These are phyloP conservation scores for Notodonta dromedarius DNA, from an alignment of 2,888 invertebrate species.

Conservation along the genomic window DNA sequence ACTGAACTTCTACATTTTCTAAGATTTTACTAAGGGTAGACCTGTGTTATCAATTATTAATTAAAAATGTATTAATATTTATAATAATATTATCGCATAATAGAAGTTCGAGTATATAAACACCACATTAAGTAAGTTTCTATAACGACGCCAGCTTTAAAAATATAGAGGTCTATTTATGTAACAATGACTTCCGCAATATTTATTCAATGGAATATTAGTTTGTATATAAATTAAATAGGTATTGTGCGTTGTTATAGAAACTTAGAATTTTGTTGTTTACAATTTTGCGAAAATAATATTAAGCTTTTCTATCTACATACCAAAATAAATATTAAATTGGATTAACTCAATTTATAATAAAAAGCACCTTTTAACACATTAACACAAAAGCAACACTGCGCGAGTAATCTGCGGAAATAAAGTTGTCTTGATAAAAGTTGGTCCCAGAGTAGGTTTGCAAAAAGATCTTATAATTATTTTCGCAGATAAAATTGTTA, in stretches of 20 bases:
- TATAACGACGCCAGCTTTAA: conserved; percentile 43
- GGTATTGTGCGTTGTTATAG: conserved; percentile 45
- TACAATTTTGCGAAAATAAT: conserved; percentile 26
- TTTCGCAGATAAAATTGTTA: conserved; percentile 52
- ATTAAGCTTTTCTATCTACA: conserved; percentile 40
- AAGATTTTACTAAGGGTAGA: background rate
- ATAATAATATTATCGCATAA: background rate
- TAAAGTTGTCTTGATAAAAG: conserved; percentile 20
- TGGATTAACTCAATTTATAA: conserved; percentile 31
- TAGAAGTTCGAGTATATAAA: conserved; percentile 32
- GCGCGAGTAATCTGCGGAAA: conserved; percentile 41
- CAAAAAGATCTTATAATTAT: conserved; percentile 36
- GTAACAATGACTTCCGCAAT: too few relatives aligned
- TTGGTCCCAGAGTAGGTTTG: too few relatives aligned
- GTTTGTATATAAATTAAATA: too few relatives aligned
- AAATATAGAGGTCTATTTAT: background rate
- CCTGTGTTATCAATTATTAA: background rate
- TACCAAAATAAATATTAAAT: conserved; percentile 36
- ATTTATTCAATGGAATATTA: too few relatives aligned
- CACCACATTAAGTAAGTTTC: conserved; percentile 49
- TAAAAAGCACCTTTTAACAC: conserved; percentile 38
- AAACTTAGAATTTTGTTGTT: conserved; percentile 52
- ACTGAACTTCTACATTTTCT: conserved; percentile 14
- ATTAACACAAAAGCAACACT: conserved; percentile 36
- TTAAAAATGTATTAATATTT: too few relatives aligned